Conservation (phyloP, 2,797 vertebrate species). For the Nasua narica region DNA sequence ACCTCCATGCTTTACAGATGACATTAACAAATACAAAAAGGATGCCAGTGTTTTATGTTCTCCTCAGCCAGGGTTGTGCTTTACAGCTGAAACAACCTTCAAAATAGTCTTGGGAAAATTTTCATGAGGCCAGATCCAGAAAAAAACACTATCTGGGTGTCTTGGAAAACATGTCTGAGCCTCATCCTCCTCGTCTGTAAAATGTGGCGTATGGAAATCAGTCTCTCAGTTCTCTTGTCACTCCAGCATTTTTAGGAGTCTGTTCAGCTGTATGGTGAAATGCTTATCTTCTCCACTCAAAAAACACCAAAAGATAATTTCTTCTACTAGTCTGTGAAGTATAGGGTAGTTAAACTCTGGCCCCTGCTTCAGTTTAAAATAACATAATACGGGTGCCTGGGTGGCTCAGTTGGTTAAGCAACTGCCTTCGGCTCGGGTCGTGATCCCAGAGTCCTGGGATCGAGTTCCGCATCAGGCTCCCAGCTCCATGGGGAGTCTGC, state of each 20-base stretch:
- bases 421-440: too few species aligned
- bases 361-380: neutral
- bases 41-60: neutral
- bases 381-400: too few species aligned
- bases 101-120: neutral
- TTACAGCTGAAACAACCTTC: neutral
- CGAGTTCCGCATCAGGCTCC: too few species aligned
- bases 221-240: neutral
- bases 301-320: neutral
- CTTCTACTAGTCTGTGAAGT: neutral
- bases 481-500: too few species aligned
- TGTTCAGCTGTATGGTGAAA: neutral
- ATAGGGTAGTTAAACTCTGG: neutral
- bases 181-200: neutral
- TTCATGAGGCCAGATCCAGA: neutral
- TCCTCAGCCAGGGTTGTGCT: neutral
- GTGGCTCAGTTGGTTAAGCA: too few species aligned
- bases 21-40: neutral
- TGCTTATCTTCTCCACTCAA: neutral
- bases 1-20: neutral
- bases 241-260: neutral
- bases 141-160: neutral
- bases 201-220: neutral
- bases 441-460: too few species aligned
- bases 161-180: neutral